These are phyloP conservation scores for Automeris io DNA, from an alignment of 2,888 invertebrate species.

Conservation along the genomic window DNA sequence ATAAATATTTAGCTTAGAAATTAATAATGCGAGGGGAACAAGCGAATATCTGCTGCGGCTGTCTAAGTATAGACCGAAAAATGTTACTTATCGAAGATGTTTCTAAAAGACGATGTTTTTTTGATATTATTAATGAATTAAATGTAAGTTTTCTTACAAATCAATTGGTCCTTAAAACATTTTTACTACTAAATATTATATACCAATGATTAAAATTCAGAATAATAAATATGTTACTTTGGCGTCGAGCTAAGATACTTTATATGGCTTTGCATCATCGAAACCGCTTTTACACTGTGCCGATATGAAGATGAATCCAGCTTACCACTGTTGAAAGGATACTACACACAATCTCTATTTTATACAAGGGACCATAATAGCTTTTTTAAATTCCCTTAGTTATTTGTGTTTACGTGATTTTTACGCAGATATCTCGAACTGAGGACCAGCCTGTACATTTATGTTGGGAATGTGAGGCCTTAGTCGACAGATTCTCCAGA, in stretches of 20 bases:
- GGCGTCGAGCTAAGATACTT: too few species aligned
- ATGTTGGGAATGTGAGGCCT: conserved; percentile 55
- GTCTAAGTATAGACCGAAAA: conserved; percentile 43
- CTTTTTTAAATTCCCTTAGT: not conserved
- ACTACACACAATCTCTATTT: not conserved
- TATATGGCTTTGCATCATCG: too few species aligned
- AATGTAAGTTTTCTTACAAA: conserved; percentile 41
- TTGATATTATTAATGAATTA: conserved; percentile 42
- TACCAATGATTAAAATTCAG: too few species aligned
- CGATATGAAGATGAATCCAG: too few species aligned
- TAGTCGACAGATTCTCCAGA: conserved; percentile 29
- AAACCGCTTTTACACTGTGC: too few species aligned
- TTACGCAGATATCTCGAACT: conserved; percentile 17
- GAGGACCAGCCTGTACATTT: conserved; percentile 23
- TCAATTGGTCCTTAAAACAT: too few species aligned
- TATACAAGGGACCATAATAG: not conserved
- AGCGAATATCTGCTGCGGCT: conserved; percentile 38
- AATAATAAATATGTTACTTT: too few species aligned
- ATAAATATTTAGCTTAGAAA: not conserved
- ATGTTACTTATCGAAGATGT: conserved; percentile 32
- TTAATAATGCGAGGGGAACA: conserved; percentile 20
- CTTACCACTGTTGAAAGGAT: too few species aligned
- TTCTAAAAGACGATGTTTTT: conserved; percentile 36
- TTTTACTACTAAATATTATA: not conserved
- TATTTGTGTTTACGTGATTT: not conserved